These are phyloP conservation scores for Nomada fucata DNA, from an alignment of 2,888 invertebrate genomes.

Conservation along the genomic window DNA sequence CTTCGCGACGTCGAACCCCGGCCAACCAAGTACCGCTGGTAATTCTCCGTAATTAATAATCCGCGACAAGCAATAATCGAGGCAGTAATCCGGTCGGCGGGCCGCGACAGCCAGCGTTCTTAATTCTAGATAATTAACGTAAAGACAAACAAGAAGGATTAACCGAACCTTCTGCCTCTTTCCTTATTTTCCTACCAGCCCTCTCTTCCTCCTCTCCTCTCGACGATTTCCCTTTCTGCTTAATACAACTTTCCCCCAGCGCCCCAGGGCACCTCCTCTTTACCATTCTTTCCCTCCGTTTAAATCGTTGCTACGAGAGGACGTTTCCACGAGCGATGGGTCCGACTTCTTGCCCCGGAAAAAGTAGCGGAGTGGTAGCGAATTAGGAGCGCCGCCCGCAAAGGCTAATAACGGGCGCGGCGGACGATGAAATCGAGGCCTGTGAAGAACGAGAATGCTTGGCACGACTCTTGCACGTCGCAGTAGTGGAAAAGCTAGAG, in stretches of 20 bases:
- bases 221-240: slow-evolving; percentile 12
- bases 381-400: neutral
- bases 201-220: slow-evolving; percentile 32
- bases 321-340: neutral
- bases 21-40: slow-evolving; percentile 62
- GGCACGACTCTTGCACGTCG: too few species aligned
- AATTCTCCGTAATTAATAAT: slow-evolving; percentile 84
- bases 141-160: slow-evolving; percentile 83
- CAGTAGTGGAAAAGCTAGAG: slow-evolving; percentile 27
- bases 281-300: neutral
- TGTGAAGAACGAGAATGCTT: slow-evolving; percentile 13
- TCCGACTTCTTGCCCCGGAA: slow-evolving; percentile 4
- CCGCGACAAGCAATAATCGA: slow-evolving; percentile 84
- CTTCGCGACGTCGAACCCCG: slow-evolving; percentile 14
- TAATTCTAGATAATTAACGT: slow-evolving; percentile 84
- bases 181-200: slow-evolving; percentile 58
- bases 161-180: slow-evolving; percentile 60
- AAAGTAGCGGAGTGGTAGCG: neutral
- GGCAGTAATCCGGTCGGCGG: slow-evolving; percentile 81
- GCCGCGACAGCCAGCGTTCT: slow-evolving; percentile 79
- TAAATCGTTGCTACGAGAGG: neutral
- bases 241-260: slow-evolving; percentile 1
- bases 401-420: slow-evolving; percentile 34
- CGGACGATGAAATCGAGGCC: slow-evolving; percentile 41
- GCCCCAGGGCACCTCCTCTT: neutral